A percentile compares a stretch with the other conserved stretches of the same genome.
phyloP scores from a whole-genome alignment of 2,797 vertebrate genomes.

The Trachops cirrhosus region DNA sequence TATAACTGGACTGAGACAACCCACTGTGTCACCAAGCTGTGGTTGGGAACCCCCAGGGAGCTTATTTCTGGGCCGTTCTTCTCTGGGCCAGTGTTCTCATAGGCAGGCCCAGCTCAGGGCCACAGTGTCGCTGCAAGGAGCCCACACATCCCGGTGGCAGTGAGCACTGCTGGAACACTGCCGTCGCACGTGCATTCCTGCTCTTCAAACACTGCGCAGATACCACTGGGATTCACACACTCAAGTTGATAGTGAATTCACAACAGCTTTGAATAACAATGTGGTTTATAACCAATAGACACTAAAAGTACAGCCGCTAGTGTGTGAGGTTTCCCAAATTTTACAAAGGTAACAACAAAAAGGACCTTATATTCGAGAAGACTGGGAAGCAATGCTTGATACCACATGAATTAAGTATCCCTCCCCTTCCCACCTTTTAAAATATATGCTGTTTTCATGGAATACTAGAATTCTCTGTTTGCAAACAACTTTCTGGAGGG shows the following conservation, averaged over 20 bases:
- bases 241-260: not conserved
- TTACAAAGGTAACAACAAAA: not conserved
- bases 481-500: not conserved
- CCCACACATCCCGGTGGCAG: not conserved
- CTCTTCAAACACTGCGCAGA: not conserved
- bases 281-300: not conserved
- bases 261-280: not conserved
- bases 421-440: not conserved
- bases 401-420: not conserved
- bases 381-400: not conserved
- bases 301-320: not conserved
- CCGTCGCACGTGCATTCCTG: not conserved
- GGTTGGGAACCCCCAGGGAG: not conserved
- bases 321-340: not conserved
- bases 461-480: not conserved
- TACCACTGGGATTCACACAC: not conserved
- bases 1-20: not conserved
- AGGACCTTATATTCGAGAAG: not conserved
- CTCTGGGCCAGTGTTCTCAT: not conserved
- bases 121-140: too few relatives aligned
- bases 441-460: not conserved
- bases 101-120: not conserved
- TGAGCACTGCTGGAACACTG: not conserved
- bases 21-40: not conserved
- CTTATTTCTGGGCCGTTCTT: not conserved